Base-by-base conservation (phyloP, 2,888 invertebrate species). In the Amphimallon solstitiale region DNA sequence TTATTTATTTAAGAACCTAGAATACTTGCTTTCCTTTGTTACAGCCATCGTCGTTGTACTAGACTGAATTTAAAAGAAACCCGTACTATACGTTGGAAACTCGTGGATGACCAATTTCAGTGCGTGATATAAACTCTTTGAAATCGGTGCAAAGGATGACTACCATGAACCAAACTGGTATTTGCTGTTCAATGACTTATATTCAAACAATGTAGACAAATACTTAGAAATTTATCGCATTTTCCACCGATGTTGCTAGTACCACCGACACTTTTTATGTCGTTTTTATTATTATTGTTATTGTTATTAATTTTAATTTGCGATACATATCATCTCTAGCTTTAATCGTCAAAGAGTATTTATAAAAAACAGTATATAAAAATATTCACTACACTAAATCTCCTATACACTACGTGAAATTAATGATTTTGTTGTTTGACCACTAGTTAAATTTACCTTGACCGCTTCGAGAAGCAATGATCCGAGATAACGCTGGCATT, bases 361-460 rank as follows among this genome's bases (percentile, higher is more conserved):
- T 12, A 35, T 2, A 17, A 34, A 37, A 23, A 49, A 29, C 14
- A 1, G 2, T 23, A n/a, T n/a, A 37, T 21, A 38, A 38, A 54
- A 54, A 48, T 23, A 17, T 48, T 48, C 48, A 19, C 23, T 48
- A 48, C 48, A 48, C 37, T 21, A 54, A 54, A 54, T 21, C 38
- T 54, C 43, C 56, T 56, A 10, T 29, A 29, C 29, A 29, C 40
- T 43, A 19, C 21, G 37, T 56, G 43, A 56, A 56, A 56, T 43
- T 43, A 43, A 29, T 23, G 56, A 56, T 56, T 56, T 56, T 56
- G 56, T 56, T 56, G 56, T 15, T 56, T 43, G 56, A 56, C 56
- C 56, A 56, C 40, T 56, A 56, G 56, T 56, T 56, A 56, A 56
- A 56, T 56, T 56, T 56, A 56, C 56, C 56, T 56, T 56, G 56